Evolutionary conservation across 2,888 invertebrate genomes (phyloP), one percentile per base, ranked within the genome.

Genomic region (Erynnis tages): DNA sequence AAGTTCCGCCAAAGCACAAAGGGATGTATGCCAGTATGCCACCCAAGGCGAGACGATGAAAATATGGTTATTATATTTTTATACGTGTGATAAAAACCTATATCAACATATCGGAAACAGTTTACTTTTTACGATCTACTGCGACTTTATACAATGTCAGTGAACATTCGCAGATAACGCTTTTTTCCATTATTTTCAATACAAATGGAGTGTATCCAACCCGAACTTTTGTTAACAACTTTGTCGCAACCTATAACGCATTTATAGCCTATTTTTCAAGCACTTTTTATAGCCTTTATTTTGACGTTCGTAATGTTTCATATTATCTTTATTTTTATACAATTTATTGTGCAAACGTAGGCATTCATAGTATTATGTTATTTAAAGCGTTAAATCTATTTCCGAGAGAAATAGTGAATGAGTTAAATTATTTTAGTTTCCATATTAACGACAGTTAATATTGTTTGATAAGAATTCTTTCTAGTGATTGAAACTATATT

Each of bases 61-160:
- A 56, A 41, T 46, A 50, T 23, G 41, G 41, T 49, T 49, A 53
- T 27, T 46, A 34, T 37, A 48, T 45, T 49, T 55, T 53, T 48
- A 48, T 53, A 53, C 45, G 34, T 11, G 35, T 35, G 40, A 53
- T 45, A 53, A 53, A 38, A 55, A 47, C 19, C 40, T 49, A 14
- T 30, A 37, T 55, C 45, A 53, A 41, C 45, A 41, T 53, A 56
- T 49, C 49, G 53, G 34, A 43, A 53, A 56, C 30, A 46, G 35
- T 48, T 48, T 49, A 56, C 21, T 46, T 56, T 56, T 53, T 46
- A 53, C 45, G 45, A 37, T 10, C 11, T 5, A 17, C 16, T 23
- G 11, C 25, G 34, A 25, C 17, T 41, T 13, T 50, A 27, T 29
- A 43, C 34, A 34, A 29, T 29, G 40, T 6, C 10, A 34, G 1